Base-by-base conservation (phyloP, 2,797 vertebrate genomes). In the Xiphorhynchus erythropygius region DNA sequence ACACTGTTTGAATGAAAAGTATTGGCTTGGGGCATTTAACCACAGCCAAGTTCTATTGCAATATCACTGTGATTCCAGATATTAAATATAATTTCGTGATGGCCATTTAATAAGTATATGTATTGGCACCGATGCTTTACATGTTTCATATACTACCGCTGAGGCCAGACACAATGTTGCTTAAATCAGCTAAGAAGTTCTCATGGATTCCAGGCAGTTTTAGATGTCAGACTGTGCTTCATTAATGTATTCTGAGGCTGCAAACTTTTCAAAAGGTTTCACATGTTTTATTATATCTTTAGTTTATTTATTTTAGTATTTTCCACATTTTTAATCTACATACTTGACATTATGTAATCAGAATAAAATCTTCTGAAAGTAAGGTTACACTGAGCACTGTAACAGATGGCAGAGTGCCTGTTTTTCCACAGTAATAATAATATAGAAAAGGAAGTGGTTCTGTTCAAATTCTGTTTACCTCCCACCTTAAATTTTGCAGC, bases 361-460 rank as follows among this genome's bases (percentile, higher is more conserved):
- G 50, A 92, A 91, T 71, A 84, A 94, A 89, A 85, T 90, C 35
- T 80, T 90, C 60, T 75, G 65, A 53, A 91, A 65, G 37, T 57
- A 63, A 56, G 73, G 28, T 78, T 95, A 33, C 33, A 30, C 11
- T 35, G 68, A 32, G 32, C 42, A 69, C 75, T 3, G 0, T 59
- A 73, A 64, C 77, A 93, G 57, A 67, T 68, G 73, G 41, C 59
- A 37, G 39, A 57, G 19, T 46, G 73, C 53, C 69, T 81, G 32
- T 28, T 87, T 92, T 94, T 91, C 70, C 13, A 9, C 33, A 47
- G 27, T 75, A 55, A 35, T 80, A 87, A 52, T 73, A 80, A 46
- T 64, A 65, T 24, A 65, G 69, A 55, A 59, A 82, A 84, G 21
- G 10, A 57, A 71, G 65, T 59, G 5, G 7, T 85, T 84, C 65